phyloP scores from a whole-genome alignment of 1,140 invertebrate species.

The Melitaea cinxia region DNA sequence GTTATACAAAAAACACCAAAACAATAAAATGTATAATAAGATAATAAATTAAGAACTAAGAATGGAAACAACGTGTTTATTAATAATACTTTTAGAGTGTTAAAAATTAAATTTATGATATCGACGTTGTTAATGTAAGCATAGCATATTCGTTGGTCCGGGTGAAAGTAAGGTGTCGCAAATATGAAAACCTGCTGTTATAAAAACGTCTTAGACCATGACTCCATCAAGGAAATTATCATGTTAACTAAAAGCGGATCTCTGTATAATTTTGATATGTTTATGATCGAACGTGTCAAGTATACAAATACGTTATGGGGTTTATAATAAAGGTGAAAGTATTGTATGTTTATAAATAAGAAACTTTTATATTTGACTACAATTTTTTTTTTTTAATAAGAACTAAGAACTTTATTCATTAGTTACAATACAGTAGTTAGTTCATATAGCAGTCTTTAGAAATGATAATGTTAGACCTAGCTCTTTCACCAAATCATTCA shows the following conservation, averaged over 20 bases:
- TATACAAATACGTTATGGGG: conserved; percentile 10
- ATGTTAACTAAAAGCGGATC: conserved; percentile 12
- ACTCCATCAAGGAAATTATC: conserved; percentile 27
- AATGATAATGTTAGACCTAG: no score
- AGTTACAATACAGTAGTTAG: no score
- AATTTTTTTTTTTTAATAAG: no score
- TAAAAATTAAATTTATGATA: conserved; percentile 14
- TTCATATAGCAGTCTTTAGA: no score
- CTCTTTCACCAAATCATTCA: no score
- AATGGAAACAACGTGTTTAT: neutral
- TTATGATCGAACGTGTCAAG: neutral
- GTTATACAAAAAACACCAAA: no score
- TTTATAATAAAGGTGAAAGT: no score
- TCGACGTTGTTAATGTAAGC: neutral
- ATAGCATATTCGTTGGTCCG: conserved; percentile 1
- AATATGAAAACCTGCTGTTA: conserved; percentile 33
- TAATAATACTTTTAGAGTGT: conserved; percentile 13
- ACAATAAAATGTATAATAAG: no score
- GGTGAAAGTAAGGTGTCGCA: conserved; percentile 25
- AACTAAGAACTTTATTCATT: no score
- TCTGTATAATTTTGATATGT: neutral
- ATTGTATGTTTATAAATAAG: no score
- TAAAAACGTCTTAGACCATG: conserved; percentile 25
- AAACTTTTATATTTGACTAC: no score
- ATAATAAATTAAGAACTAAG: neutral